Conservation (phyloP, 2,113 vertebrate genomes). For the Strix uralensis region DNA sequence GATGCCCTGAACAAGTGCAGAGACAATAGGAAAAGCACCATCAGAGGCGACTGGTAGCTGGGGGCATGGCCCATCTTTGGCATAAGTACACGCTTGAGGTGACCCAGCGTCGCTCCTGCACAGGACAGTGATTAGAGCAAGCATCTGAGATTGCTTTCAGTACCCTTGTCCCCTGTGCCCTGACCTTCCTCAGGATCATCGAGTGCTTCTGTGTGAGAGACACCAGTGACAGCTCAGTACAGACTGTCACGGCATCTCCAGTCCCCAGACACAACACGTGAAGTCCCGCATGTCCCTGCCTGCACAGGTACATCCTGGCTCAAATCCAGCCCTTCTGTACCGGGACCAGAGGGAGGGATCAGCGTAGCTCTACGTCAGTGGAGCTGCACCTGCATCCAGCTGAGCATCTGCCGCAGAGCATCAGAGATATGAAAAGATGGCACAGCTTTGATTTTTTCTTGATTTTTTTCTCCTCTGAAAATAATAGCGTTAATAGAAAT, state of each 20-base stretch:
- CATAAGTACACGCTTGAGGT: background rate
- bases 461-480: background rate
- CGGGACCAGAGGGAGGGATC: background rate
- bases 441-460: background rate
- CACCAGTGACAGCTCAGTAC: background rate
- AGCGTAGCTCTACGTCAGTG: fast-evolving
- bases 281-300: fast-evolving
- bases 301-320: background rate
- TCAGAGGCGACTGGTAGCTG: fast-evolving
- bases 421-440: background rate
- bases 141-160: background rate
- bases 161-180: background rate
- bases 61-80: background rate
- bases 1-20: background rate
- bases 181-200: background rate
- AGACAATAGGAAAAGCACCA: background rate
- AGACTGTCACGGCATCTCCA: background rate
- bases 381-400: background rate
- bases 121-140: background rate
- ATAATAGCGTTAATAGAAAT: background rate
- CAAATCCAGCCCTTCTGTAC: background rate
- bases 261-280: background rate
- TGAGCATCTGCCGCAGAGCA: background rate
- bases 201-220: background rate
- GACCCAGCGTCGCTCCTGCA: background rate